Evolutionary conservation across 92 coral and sea anemone species (phyloP), one percentile per base, ranked within the genome.

Genomic region (Nematostella vectensis): DNA sequence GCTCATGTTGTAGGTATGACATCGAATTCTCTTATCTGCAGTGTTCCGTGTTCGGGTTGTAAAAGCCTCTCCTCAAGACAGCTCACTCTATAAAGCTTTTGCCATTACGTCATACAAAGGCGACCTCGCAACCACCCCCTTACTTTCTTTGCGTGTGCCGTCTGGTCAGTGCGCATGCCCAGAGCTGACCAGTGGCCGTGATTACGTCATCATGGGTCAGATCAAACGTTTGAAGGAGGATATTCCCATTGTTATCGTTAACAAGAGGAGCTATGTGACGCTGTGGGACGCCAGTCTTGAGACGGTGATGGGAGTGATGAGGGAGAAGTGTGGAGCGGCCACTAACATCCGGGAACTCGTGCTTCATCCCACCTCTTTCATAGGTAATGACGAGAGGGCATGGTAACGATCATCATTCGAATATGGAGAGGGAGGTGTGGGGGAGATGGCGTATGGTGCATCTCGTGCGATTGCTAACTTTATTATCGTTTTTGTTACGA

Each of bases 201-300:
- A 66, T 17, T 66, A 66, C 17, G 62, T 66, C 19, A 27, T 66
- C n/a, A 66, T 66, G 72, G 72, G 72, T 12, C 26, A 31, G 19
- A 50, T 66, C 29, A 43, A 38, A 11, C 27, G n/a, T 4, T 43
- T 28, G 30, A 44, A 20, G 27, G 55, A 55, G 25, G 59, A 39
- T 11, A 3, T 25, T 1, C 47, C 72, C 10, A 55, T 8, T 11
- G 45, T 66, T 47, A 23, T 52, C 2, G 33, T 66, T 2, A 11
- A 18, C 22, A 25, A 18, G 9, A 25, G 39, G 18, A 66, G 47
- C 27, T 66, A 54, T 45, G 72, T 52, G 22, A 53, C 45, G 17
- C 25, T 4, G 44, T 66, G 72, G 72, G 48, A 55, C 30, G 54
- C 29, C 31, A 52, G 55, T 2, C 45, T 66, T 27, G 63, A 55